These are phyloP conservation scores for Cacoxenus indagator DNA, from an alignment of 2,888 invertebrate genomes.

Conservation along the genomic window DNA sequence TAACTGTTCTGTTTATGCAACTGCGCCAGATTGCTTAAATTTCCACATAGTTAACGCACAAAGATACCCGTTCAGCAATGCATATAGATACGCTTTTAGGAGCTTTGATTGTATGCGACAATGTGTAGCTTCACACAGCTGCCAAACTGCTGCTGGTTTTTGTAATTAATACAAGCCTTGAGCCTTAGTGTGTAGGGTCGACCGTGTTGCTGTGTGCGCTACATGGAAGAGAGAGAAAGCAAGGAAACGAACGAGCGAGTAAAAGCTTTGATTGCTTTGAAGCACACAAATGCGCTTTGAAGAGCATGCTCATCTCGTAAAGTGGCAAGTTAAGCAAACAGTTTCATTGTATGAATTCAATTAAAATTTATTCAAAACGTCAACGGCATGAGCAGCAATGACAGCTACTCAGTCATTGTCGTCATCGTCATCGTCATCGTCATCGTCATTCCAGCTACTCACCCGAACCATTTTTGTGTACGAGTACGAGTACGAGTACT, in stretches of 20 bases:
- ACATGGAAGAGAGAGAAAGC: neutral
- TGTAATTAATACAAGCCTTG: constrained; percentile 12
- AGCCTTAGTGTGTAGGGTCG: neutral
- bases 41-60: neutral
- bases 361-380: constrained; percentile 70
- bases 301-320: constrained; percentile 60
- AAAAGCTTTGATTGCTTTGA: neutral
- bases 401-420: constrained; percentile 42
- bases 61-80: neutral
- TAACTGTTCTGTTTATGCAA: neutral
- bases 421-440: constrained; percentile 34
- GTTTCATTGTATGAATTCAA: constrained; percentile 68
- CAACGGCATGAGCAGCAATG: constrained; percentile 58
- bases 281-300: constrained; percentile 32
- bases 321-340: constrained; percentile 69
- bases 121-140: neutral
- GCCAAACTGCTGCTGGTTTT: constrained; percentile 9
- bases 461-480: no score
- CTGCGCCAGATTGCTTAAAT: neutral
- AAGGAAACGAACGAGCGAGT: neutral
- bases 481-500: neutral
- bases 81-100: neutral
- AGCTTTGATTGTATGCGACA: neutral
- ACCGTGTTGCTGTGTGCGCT: no score
- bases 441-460: neutral